Evolutionary conservation across 2,888 invertebrate genomes (phyloP).

Genomic region (Chromoteleia sp.): DNA sequence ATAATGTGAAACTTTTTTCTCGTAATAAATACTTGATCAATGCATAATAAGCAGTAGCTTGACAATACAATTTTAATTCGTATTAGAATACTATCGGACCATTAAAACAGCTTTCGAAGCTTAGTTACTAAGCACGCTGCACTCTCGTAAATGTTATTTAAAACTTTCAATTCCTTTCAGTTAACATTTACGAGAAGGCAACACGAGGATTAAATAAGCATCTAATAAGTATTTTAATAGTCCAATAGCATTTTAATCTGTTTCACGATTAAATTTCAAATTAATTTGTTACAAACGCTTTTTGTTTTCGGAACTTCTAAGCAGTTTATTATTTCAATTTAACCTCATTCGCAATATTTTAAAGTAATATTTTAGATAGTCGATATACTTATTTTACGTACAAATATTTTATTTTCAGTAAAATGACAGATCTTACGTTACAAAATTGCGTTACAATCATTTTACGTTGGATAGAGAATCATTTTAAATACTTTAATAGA

Average conservation of each 20-base stretch:
- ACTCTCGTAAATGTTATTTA: conserved; percentile 37
- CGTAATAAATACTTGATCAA: not conserved
- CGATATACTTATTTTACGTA: too few species aligned
- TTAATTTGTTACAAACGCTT: conserved; percentile 26
- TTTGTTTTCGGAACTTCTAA: conserved; percentile 1
- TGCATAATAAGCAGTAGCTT: conserved; percentile 1
- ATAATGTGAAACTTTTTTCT: not conserved
- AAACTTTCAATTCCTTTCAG: conserved; percentile 36
- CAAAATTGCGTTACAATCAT: too few species aligned
- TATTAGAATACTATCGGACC: conserved; percentile 38
- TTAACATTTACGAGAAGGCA: conserved; percentile 29
- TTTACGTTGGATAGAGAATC: too few species aligned
- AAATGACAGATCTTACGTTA: too few species aligned
- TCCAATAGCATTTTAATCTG: conserved; percentile 31
- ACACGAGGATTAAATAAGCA: conserved; percentile 40
- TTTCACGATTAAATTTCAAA: conserved; percentile 31
- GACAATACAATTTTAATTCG: conserved; percentile 47
- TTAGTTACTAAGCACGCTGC: conserved; percentile 1
- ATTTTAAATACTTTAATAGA: too few species aligned
- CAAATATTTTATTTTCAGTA: too few species aligned
- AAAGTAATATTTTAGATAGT: not conserved
- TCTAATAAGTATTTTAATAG: conserved; percentile 43
- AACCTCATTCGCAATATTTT: conserved; percentile 4
- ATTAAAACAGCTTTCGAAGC: conserved; percentile 31
- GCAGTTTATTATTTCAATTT: too few species aligned